Conservation (phyloP, 1,140 invertebrate genomes). For the Drosophila kikkawai region DNA sequence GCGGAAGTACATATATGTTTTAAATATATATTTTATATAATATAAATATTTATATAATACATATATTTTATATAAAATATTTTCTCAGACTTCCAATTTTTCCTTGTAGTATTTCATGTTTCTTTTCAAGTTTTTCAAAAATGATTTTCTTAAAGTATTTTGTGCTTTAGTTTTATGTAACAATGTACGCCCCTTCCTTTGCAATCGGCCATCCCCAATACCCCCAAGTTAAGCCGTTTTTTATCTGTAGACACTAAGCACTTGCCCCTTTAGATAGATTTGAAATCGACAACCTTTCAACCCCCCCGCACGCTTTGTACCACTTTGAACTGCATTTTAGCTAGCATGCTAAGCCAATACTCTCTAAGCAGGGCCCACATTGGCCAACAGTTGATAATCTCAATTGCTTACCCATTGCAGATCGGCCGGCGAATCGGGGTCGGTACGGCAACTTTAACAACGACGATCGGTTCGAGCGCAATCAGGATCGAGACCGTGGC, state of each 20-base stretch:
- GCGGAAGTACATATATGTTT: not conserved
- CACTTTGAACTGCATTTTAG: constrained; percentile 39
- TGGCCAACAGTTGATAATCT: constrained; percentile 2
- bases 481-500: constrained; percentile 75
- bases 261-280: constrained; percentile 23
- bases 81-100: not conserved
- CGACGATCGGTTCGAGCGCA: constrained; percentile 79
- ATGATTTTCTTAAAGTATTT: not conserved
- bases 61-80: too few relatives aligned
- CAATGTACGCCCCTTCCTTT: too few relatives aligned
- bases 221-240: not conserved
- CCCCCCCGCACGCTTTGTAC: constrained; percentile 45
- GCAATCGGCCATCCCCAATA: constrained; percentile 7
- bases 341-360: constrained; percentile 39
- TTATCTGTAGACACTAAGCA: constrained; percentile 22
- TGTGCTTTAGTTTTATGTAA: not conserved
- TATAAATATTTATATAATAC: too few relatives aligned
- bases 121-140: too few relatives aligned
- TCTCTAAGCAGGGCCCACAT: constrained; percentile 9
- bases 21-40: too few relatives aligned
- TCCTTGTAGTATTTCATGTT: not conserved
- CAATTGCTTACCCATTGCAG: constrained; percentile 37
- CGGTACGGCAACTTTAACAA: constrained; percentile 84
- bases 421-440: constrained; percentile 79
- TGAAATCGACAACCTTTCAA: constrained; percentile 4